A percentile compares a stretch with the other conserved stretches of the same genome.
Evolutionary conservation across 2,113 vertebrate genomes (phyloP).

Genomic region (Ariopsis seemanni): DNA sequence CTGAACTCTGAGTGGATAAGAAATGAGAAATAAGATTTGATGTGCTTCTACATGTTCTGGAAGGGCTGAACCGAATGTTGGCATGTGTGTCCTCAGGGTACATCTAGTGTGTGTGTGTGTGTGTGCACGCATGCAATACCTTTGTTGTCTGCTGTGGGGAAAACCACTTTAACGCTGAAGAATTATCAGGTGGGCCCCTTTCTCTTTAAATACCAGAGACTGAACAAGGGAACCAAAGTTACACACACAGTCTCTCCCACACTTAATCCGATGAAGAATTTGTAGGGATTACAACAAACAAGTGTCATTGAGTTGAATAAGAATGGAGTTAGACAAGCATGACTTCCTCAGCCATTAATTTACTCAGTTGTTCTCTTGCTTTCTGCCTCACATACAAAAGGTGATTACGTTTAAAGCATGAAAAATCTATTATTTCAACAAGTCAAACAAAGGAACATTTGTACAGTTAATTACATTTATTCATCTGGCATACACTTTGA

Average conservation of each 20-base stretch:
- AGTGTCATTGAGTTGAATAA: neutral
- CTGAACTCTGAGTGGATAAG: neutral
- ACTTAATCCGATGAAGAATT: constrained; percentile 11
- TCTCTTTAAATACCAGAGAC: constrained; percentile 16
- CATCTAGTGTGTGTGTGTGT: neutral
- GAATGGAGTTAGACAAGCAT: neutral
- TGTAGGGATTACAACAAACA: neutral
- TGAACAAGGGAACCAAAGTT: neutral
- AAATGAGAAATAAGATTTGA: neutral
- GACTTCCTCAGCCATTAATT: neutral
- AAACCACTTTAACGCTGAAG: constrained; percentile 32
- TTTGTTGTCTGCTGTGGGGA: constrained; percentile 24
- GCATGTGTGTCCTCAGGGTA: constrained; percentile 27
- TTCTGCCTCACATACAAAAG: neutral
- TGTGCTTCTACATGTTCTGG: constrained; percentile 25
- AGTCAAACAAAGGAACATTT: neutral
- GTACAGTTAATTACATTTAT: neutral
- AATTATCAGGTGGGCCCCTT: neutral
- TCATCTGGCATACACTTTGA: neutral
- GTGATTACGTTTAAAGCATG: neutral
- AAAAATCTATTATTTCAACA: neutral
- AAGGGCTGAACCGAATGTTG: constrained; percentile 6
- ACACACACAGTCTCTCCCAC: neutral
- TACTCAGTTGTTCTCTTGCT: neutral
- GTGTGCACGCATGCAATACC: neutral